These are phyloP conservation scores for Vesta saturnalis DNA, from an alignment of 2,888 invertebrate species.

Conservation along the genomic window DNA sequence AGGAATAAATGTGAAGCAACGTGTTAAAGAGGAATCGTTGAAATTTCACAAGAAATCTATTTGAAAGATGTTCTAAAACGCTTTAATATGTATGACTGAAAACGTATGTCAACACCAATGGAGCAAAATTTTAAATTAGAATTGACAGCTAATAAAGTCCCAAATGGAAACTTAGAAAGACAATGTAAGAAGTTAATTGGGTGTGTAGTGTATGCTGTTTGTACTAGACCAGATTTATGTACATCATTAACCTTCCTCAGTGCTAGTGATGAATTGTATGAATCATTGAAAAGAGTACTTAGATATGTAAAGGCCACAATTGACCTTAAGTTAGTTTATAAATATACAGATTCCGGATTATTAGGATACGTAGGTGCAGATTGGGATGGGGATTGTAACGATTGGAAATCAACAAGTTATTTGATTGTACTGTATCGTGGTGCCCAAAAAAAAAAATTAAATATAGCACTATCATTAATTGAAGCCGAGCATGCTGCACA, in stretches of 20 bases:
- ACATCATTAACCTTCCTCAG: not conserved
- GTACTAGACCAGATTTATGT: not conserved
- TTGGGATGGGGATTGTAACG: slow-evolving; percentile 7
- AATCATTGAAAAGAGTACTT: not conserved
- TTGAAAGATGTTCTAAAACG: too few relatives aligned
- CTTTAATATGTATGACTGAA: too few relatives aligned
- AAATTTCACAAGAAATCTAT: too few relatives aligned
- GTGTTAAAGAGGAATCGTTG: too few relatives aligned
- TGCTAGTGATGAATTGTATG: not conserved
- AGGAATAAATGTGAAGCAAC: too few relatives aligned
- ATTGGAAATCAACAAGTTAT: slow-evolving; percentile 15
- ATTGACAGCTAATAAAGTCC: not conserved
- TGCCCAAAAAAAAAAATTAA: not conserved
- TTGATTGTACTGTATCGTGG: not conserved
- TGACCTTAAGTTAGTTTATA: not conserved
- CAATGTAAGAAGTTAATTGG: not conserved
- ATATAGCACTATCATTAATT: not conserved
- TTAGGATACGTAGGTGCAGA: slow-evolving; percentile 1
- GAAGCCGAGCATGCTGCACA: slow-evolving; percentile 7
- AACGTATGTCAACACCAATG: too few relatives aligned
- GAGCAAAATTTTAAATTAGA: too few relatives aligned
- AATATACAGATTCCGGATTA: not conserved
- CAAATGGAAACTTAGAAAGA: not conserved
- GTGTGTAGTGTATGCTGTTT: not conserved
- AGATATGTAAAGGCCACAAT: slow-evolving; percentile 1